A percentile compares a stretch with the other conserved stretches of the same genome.
Evolutionary conservation across 2,797 vertebrate species (phyloP).

Genomic region (Saxicola maurus): DNA sequence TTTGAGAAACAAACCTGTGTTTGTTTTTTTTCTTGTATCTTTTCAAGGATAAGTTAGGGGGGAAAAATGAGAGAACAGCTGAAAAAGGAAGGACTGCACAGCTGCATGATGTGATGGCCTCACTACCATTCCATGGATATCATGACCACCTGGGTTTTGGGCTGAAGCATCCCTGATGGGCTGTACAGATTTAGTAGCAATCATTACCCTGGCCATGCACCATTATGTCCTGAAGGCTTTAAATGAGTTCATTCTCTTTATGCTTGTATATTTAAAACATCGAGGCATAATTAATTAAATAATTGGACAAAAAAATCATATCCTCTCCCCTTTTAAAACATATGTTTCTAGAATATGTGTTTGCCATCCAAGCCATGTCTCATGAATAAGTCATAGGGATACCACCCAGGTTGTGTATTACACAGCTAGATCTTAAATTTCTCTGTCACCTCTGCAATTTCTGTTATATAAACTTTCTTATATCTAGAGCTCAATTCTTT

Average conservation of each 20-base stretch:
- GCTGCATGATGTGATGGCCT: neutral
- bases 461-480: neutral
- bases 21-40: neutral
- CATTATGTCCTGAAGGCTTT: neutral
- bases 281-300: neutral
- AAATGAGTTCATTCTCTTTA: neutral
- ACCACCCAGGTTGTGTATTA: neutral
- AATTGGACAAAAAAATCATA: neutral
- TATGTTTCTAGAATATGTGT: neutral
- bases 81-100: neutral
- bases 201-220: accelerated
- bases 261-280: neutral
- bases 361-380: neutral
- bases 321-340: neutral
- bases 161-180: accelerated
- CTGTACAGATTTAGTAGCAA: neutral
- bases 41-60: neutral
- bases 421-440: neutral
- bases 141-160: accelerated
- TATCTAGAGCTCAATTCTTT: neutral
- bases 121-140: accelerated
- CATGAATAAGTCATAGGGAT: neutral
- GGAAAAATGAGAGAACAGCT: accelerated
- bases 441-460: neutral
- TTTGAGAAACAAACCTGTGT: neutral